These are phyloP conservation scores for Pseudorectes ferrugineus DNA, from an alignment of 2,113 vertebrate species.

Conservation along the genomic window DNA sequence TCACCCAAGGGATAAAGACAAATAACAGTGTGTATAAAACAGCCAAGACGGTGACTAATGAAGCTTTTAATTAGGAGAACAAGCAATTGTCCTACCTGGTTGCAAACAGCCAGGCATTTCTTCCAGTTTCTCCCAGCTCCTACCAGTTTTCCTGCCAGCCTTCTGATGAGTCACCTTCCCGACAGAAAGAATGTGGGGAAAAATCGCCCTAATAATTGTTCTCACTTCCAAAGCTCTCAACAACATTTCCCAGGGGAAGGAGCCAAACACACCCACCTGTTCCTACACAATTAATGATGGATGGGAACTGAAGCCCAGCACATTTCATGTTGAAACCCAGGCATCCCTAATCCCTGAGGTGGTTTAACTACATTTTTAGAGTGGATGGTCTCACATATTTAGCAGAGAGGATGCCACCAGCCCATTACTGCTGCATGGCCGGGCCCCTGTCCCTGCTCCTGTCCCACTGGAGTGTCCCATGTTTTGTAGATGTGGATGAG, in stretches of 20 bases:
- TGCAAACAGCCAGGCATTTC: accelerated
- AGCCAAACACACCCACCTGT: neutral
- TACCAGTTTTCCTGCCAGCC: neutral
- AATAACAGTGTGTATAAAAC: neutral
- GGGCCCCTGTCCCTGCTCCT: neutral
- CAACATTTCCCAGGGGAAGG: neutral
- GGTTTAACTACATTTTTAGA: neutral
- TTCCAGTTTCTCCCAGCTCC: neutral
- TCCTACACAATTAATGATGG: neutral
- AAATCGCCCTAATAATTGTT: neutral
- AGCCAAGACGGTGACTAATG: neutral
- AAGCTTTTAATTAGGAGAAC: neutral
- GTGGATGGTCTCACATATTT: accelerated
- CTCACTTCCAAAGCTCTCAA: neutral
- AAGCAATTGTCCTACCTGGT: neutral
- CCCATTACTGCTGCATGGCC: accelerated
- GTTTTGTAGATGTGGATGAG: slow-evolving; percentile 85
- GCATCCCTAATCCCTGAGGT: neutral
- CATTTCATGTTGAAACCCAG: neutral
- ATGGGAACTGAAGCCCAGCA: neutral
- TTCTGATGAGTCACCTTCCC: neutral
- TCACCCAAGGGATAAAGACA: neutral
- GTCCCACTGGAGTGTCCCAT: accelerated
- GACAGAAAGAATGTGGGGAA: neutral
- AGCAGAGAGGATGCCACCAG: neutral